Conservation (phyloP, 1,140 invertebrate species). For the Leptonema lineaticorne region DNA sequence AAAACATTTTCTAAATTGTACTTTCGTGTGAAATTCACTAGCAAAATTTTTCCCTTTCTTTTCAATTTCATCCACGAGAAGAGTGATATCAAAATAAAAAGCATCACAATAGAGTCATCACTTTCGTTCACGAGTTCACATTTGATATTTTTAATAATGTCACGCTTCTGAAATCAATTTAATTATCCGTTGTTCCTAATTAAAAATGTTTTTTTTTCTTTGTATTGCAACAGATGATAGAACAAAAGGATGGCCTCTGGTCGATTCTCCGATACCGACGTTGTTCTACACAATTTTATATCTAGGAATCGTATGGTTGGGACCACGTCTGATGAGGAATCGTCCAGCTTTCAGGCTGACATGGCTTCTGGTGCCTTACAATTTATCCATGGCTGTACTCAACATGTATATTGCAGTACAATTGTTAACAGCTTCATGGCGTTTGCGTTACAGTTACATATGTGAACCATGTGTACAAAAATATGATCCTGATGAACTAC, state of each 20-base stretch:
- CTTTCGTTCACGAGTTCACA: not conserved
- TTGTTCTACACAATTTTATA: conserved; percentile 74
- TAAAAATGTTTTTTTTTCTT: conserved; percentile 40
- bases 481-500: conserved; percentile 79
- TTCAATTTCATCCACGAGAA: too few relatives aligned
- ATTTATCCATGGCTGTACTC: conserved; percentile 78
- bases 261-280: conserved; percentile 80
- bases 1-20: not conserved
- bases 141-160: not conserved
- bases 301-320: conserved; percentile 75
- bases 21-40: not conserved
- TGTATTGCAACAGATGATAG: conserved; percentile 75
- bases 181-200: not conserved
- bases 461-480: conserved; percentile 86
- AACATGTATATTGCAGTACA: conserved; percentile 85
- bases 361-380: conserved; percentile 80
- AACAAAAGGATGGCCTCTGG: conserved; percentile 84
- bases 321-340: conserved; percentile 81
- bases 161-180: not conserved
- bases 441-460: conserved; percentile 81
- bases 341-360: conserved; percentile 77
- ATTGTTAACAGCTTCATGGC: conserved; percentile 71
- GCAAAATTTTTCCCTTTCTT: not conserved
- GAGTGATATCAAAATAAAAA: too few relatives aligned
- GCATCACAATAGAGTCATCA: not conserved